Evolutionary conservation across 2,113 vertebrate genomes (phyloP), one percentile per base, ranked within the genome.

Genomic region (Orcinus orca): DNA sequence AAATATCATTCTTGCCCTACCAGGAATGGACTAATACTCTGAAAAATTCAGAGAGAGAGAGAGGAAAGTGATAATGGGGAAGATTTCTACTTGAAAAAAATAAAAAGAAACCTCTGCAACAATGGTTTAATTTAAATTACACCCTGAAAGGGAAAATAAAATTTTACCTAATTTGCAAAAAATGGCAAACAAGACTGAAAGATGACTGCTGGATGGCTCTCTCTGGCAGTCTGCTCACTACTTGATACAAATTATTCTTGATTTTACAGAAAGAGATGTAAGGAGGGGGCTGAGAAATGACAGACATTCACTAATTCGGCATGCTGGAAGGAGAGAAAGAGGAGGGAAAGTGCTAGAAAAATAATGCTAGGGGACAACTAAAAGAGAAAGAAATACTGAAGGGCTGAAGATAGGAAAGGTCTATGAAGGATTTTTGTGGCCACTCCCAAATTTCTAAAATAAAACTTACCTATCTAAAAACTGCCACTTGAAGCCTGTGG

Each of bases 321-420:
- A 31, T 10, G 15, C 1, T 12, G 26, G 17, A 1, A 33, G 10
- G 5, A 26, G 38, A 31, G 53, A n/a, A 6, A 2, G 47, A 58
- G 20, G 17, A 81, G 18, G 12, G 62, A 31, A 0, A 21, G 15
- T 60, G 88, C 38, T 1, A 0, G 62, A 33, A 83, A 97, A 97
- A 68, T 71, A 85, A 95, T 25, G 50, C 33, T 25, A 58, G 55
- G 81, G 80, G 60, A 76, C 90, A 68, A 97, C 86, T 70, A 88
- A 97, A 97, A 91, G 74, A 76, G 89, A 96, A 96, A 87, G 86
- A 68, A 96, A 89, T 74, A 87, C 92, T 47, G 44, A 95, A 97
- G 90, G 67, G 1, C 0, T 31, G n/a, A 81, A 95, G 85, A 93
- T 41, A 95, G 96, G 83, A 98, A 87, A 71, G 86, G 38, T 62